A percentile compares a stretch with the other conserved stretches of the same genome.
phyloP scores from a whole-genome alignment of 2,113 vertebrate species.

The Guaruba guarouba region DNA sequence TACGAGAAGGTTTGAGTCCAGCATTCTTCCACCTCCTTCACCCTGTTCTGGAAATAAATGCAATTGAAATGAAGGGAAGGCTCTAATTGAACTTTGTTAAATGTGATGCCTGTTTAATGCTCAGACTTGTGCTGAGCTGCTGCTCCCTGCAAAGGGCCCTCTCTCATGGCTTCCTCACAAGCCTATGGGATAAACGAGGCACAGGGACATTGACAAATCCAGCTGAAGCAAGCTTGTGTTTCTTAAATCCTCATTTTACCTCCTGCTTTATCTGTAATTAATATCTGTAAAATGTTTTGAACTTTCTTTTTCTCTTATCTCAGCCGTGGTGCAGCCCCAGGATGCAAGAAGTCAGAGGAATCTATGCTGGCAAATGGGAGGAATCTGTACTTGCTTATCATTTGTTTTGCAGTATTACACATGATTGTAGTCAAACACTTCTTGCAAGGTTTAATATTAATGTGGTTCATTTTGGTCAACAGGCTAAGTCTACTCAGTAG shows the following conservation, averaged over 20 bases:
- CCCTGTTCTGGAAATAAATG: neutral
- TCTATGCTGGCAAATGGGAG: neutral
- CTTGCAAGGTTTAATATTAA: neutral
- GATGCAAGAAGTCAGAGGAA: neutral
- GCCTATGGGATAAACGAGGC: neutral
- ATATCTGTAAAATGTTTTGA: neutral
- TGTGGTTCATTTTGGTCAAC: neutral
- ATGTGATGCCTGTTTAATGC: neutral
- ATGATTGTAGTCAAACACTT: neutral
- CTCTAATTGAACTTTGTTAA: neutral
- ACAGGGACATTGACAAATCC: neutral
- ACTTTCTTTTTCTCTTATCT: constrained; percentile 39
- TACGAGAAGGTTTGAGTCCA: neutral
- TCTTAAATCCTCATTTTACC: neutral
- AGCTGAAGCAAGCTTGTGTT: neutral
- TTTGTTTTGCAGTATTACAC: neutral
- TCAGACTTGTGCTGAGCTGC: neutral
- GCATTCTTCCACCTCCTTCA: neutral
- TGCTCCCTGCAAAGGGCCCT: neutral
- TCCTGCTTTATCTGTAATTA: neutral
- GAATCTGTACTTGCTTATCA: neutral
- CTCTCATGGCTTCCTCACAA: neutral
- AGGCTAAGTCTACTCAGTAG: neutral
- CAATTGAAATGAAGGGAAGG: neutral
- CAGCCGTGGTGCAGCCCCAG: neutral